A percentile compares a stretch with the other conserved stretches of the same genome.
phyloP scores from a whole-genome alignment of 1,140 invertebrate species.

The Aphelenchoides fujianensis region DNA sequence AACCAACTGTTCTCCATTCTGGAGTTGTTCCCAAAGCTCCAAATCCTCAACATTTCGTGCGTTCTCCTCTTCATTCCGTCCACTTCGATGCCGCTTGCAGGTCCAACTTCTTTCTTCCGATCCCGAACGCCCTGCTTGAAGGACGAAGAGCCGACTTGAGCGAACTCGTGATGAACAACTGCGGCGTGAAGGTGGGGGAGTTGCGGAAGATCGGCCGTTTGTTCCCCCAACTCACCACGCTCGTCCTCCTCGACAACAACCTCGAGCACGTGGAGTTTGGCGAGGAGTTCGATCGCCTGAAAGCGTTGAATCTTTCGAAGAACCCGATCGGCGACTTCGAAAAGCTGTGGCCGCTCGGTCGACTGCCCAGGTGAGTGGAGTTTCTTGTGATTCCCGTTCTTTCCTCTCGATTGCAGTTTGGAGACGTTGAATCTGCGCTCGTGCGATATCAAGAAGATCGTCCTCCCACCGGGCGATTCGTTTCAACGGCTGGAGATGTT shows the following conservation, averaged over 20 bases:
- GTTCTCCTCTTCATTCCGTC: neutral
- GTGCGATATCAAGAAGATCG: neutral
- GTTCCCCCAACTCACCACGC: conserved; percentile 27
- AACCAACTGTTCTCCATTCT: conserved; percentile 17
- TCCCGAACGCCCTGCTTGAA: neutral
- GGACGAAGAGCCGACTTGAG: neutral
- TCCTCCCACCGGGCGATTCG: neutral
- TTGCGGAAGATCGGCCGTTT: conserved; percentile 7
- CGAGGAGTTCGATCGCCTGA: neutral
- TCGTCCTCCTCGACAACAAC: conserved; percentile 39
- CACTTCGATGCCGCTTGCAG: neutral
- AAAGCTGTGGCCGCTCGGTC: neutral
- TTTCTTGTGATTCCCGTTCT: conserved; percentile 9
- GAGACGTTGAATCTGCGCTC: conserved; percentile 1
- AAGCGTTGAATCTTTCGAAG: neutral
- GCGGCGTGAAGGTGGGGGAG: conserved; percentile 18
- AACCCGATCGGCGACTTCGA: conserved; percentile 14
- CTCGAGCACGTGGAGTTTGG: conserved; percentile 21
- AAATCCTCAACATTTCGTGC: conserved; percentile 23
- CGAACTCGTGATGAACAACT: conserved; percentile 24
- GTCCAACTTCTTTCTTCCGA: conserved; percentile 27
- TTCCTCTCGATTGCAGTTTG: neutral
- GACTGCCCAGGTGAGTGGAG: neutral
- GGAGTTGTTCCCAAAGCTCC: conserved; percentile 21
- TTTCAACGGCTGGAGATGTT: neutral